Percentiles rank a stretch among this genome's conserved stretches.
phyloP scores from a whole-genome alignment of 2,888 invertebrate species.

The Eutolmus rufibarbis region DNA sequence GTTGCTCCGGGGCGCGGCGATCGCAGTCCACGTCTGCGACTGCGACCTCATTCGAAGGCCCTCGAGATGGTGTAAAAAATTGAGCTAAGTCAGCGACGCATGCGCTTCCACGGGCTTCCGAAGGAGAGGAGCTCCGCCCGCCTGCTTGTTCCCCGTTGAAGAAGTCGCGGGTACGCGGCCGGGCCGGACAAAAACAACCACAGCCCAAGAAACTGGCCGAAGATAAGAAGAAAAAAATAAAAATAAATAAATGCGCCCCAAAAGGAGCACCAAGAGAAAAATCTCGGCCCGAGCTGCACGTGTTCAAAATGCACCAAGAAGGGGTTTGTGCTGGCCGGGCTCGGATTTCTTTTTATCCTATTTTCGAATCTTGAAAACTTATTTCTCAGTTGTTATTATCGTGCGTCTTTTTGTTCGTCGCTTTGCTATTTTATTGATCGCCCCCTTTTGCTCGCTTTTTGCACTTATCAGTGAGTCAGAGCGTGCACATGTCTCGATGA shows the following conservation, averaged over 20 bases:
- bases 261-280: background rate
- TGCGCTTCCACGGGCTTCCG: background rate
- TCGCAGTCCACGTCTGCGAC: background rate
- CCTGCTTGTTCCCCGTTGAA: background rate
- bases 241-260: background rate
- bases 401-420: background rate
- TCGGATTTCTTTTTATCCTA: background rate
- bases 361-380: slow-evolving; percentile 17
- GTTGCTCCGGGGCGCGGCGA: background rate
- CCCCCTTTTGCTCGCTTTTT: slow-evolving; percentile 1
- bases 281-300: slow-evolving; percentile 33
- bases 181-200: background rate
- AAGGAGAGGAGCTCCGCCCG: background rate
- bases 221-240: background rate
- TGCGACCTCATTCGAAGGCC: background rate
- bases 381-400: slow-evolving; percentile 35
- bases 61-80: background rate
- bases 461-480: slow-evolving; percentile 28
- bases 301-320: slow-evolving; percentile 31
- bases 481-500: background rate
- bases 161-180: background rate
- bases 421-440: slow-evolving; percentile 30
- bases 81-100: slow-evolving; percentile 7
- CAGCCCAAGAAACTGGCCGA: background rate
- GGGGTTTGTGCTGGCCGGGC: background rate